Percentiles rank a stretch among this genome's conserved stretches.
Evolutionary conservation across 2,797 vertebrate species (phyloP).

Genomic region (Falco cherrug): DNA sequence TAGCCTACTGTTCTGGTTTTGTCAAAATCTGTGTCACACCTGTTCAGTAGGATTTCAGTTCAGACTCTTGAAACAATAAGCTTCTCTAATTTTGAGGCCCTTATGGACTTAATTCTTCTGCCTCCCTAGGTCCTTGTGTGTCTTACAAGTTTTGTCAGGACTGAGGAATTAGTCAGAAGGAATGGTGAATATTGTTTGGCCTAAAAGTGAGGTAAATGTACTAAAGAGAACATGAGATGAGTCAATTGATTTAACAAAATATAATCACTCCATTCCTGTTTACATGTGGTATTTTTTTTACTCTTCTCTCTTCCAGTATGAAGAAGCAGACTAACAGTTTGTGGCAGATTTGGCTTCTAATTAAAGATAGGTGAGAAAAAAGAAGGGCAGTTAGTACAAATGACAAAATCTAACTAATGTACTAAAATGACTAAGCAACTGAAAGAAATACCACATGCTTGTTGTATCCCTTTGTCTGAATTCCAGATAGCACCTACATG

Average conservation of each 20-base stretch:
- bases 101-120: neutral
- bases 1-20: neutral
- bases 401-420: neutral
- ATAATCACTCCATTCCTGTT: neutral
- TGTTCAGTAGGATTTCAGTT: neutral
- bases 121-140: neutral
- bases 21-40: neutral
- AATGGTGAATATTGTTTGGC: neutral
- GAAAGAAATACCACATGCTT: neutral
- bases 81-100: neutral
- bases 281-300: neutral
- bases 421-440: neutral
- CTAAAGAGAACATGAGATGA: neutral
- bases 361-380: neutral
- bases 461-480: neutral
- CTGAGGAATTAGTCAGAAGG: neutral
- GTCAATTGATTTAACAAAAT: neutral
- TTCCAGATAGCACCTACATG: neutral
- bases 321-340: neutral
- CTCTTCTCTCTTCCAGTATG: neutral
- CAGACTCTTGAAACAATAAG: neutral
- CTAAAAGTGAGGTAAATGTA: neutral
- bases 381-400: neutral
- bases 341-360: neutral
- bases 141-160: neutral